Percentiles rank a stretch among this genome's conserved stretches.
Conservation (phyloP, 2,888 invertebrate genomes). For the Agriopis marginaria region DNA sequence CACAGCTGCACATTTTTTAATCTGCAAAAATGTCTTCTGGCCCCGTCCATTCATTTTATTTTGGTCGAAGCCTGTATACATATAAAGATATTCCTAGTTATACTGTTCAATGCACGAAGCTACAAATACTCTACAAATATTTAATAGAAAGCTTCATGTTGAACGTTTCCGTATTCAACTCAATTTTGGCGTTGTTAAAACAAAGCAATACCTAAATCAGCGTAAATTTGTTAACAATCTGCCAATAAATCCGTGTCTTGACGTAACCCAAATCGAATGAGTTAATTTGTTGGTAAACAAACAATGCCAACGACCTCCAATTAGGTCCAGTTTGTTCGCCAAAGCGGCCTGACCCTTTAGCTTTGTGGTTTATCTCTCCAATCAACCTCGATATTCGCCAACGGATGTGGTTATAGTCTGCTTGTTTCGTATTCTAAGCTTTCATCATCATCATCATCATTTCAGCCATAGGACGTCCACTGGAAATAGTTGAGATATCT, state of each 20-base stretch:
- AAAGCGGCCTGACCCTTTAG: conserved; percentile 28
- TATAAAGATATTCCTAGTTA: too few relatives aligned
- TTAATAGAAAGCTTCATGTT: neutral
- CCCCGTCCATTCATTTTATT: too few relatives aligned
- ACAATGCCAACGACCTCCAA: conserved; percentile 26
- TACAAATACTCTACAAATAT: neutral
- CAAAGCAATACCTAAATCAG: conserved; percentile 16
- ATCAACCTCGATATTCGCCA: conserved; percentile 22
- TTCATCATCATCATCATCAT: neutral
- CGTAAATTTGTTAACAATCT: conserved; percentile 5
- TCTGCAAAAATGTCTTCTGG: too few relatives aligned
- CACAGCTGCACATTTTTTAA: too few relatives aligned
- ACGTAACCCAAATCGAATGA: conserved; percentile 34
- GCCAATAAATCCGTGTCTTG: conserved; percentile 20
- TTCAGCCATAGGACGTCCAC: too few relatives aligned
- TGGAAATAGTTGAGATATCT: too few relatives aligned
- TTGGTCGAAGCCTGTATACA: too few relatives aligned
- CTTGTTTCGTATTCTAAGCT: neutral
- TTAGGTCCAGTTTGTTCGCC: conserved; percentile 29
- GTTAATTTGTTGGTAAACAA: conserved; percentile 38
- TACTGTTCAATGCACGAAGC: too few relatives aligned
- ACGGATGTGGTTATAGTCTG: neutral
- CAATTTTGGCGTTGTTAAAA: neutral
- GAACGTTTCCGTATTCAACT: neutral
- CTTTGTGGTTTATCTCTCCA: conserved; percentile 15